phyloP scores from a whole-genome alignment of 1,140 invertebrate species.

The Trichonephila clavata region DNA sequence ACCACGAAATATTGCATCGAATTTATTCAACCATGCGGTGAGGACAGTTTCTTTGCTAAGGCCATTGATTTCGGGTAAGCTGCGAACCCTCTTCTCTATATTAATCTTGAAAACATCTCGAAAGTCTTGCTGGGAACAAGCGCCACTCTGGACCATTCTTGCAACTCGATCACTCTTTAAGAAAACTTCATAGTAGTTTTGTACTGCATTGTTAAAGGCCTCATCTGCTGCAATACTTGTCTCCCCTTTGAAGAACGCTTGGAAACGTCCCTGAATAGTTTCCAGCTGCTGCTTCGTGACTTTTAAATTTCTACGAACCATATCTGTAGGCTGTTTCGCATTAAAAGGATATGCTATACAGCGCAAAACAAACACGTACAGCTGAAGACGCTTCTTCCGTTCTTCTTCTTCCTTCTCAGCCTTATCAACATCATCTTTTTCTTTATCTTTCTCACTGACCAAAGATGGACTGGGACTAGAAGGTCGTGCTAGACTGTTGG shows the following conservation, averaged over 20 bases:
- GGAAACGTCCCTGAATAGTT: conserved; percentile 96
- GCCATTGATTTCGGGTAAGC: conserved; percentile 99
- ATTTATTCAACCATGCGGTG: conserved; percentile 99
- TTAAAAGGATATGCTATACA: conserved; percentile 99
- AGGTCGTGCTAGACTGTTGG: conserved; percentile 86
- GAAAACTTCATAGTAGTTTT: conserved; percentile 98
- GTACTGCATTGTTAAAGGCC: conserved; percentile 99
- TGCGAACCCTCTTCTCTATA: conserved; percentile 97
- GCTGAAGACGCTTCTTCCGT: conserved; percentile 93
- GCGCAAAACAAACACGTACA: conserved; percentile 99
- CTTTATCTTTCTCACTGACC: conserved; percentile 82
- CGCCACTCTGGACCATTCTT: conserved; percentile 97
- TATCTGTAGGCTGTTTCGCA: conserved; percentile 98
- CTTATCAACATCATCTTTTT: conserved; percentile 77
- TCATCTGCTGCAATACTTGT: conserved; percentile 99
- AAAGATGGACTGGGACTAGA: conserved; percentile 91
- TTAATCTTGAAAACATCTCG: conserved; percentile 99
- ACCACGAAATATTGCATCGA: conserved; percentile 96
- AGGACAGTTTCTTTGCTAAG: conserved; percentile 99
- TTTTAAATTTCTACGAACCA: conserved; percentile 95
- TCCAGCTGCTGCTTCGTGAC: conserved; percentile 98
- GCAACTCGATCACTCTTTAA: conserved; percentile 96
- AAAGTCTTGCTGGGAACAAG: conserved; percentile 98
- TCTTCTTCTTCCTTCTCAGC: conserved; percentile 84
- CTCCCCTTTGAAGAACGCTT: conserved; percentile 90